Base-by-base conservation (phyloP, 1,140 invertebrate genomes). In the Platyscapa corneri region DNA sequence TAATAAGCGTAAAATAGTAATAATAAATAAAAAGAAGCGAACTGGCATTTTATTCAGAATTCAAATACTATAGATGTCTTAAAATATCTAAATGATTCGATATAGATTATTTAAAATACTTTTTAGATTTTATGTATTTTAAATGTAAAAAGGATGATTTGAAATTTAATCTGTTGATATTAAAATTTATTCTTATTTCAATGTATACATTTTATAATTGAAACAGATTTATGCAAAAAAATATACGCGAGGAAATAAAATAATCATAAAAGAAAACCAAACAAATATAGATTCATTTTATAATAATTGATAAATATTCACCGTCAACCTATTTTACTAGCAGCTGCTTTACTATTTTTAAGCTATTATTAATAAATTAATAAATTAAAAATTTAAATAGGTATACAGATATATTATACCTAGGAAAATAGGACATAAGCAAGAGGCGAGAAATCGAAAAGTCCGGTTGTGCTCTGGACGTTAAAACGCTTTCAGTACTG, bases 381-480 rank as follows among this genome's bases (percentile, higher is more conserved):
- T 20, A 27, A 16, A 56, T 56, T 56, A 3, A 56, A 56, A 16
- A n/a, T 64, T n/a, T n/a, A n/a, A n/a, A n/a, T n/a, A n/a, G n/a
- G n/a, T n/a, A 27, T 64, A 34, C 5, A 37, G 7, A 27, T 67
- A 72, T 60, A 10, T 27, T 60, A 27, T 78, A 84, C 82, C 82
- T 97, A 0, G 99, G 99, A 91, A 99, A 98, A 92, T 99, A 99
- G 0, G 98, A 98, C 95, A 99, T 97, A 1, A 98, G 93, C 7
- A 98, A 92, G 42, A 98, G 92, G 16, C 98, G 93, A 0, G 95
- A 94, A 18, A 97, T 94, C 0, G 95, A 93, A 27, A 93, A 93
- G 49, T 95, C 94, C 0, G 94, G 92, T 75, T 95, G 94, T 5
- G 93, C 89, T 60, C 95, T 90, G 7, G 93, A 93, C 0, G 93